Percentiles rank a stretch among this genome's conserved stretches.
phyloP scores from a whole-genome alignment of 2,797 vertebrate species.

The Urocyon cinereoargenteus region DNA sequence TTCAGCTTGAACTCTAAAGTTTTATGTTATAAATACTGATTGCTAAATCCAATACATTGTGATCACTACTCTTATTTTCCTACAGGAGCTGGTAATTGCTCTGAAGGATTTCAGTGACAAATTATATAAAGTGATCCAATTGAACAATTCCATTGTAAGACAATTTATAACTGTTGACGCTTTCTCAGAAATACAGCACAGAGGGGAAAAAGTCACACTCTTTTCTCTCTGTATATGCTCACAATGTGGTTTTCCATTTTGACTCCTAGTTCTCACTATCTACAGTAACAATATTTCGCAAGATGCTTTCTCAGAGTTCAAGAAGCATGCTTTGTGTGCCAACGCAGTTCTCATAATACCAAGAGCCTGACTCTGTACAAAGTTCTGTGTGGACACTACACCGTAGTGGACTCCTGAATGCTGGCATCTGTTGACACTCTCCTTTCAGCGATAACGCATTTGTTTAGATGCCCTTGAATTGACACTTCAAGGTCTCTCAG shows the following conservation, averaged over 20 bases:
- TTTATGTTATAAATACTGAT: constrained; percentile 29
- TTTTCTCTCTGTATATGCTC: neutral
- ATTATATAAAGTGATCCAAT: neutral
- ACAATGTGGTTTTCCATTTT: neutral
- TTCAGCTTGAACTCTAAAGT: constrained; percentile 39
- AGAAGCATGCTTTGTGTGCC: neutral
- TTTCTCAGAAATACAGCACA: neutral
- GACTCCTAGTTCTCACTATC: neutral
- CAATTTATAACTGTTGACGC: neutral
- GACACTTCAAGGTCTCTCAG: neutral
- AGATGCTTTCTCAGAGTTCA: neutral
- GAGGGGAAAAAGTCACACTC: neutral
- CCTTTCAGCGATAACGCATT: neutral
- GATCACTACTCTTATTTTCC: neutral
- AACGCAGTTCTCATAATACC: neutral
- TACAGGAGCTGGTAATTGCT: neutral
- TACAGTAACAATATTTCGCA: neutral
- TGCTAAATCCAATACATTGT: neutral
- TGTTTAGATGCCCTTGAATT: neutral
- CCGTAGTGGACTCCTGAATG: neutral
- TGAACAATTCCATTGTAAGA: neutral
- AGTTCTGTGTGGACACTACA: neutral
- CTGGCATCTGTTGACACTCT: neutral
- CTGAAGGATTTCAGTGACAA: neutral
- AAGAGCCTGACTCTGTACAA: neutral